Evolutionary conservation across 2,113 vertebrate genomes (phyloP).

Genomic region (Puffinus mauretanicus): DNA sequence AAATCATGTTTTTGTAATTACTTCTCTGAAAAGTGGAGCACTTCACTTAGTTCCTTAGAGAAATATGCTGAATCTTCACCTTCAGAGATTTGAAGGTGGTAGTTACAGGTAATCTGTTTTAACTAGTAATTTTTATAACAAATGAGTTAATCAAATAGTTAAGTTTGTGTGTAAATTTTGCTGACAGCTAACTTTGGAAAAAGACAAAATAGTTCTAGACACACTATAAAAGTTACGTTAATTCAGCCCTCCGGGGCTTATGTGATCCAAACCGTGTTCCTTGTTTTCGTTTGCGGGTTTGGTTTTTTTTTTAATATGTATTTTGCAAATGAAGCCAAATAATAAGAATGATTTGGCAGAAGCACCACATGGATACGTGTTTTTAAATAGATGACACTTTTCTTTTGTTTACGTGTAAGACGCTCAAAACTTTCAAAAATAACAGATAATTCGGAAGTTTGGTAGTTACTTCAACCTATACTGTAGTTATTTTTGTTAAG

Average conservation of each 20-base stretch:
- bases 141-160: background rate
- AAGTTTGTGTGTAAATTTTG: background rate
- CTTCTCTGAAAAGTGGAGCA: background rate
- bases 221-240: background rate
- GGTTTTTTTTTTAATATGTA: background rate
- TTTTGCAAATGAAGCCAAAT: background rate
- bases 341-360: background rate
- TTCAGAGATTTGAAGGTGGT: background rate
- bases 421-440: background rate
- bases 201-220: background rate
- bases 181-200: background rate
- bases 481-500: background rate
- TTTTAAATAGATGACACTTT: background rate
- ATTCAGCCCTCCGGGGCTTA: background rate
- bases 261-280: accelerated
- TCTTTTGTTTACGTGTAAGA: background rate
- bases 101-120: background rate
- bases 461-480: background rate
- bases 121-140: background rate
- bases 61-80: background rate
- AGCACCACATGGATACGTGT: accelerated
- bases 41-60: background rate
- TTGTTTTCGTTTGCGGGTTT: background rate
- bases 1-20: background rate
- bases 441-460: background rate